Conservation (phyloP, 2,113 vertebrate genomes). For the Candoia aspera region DNA sequence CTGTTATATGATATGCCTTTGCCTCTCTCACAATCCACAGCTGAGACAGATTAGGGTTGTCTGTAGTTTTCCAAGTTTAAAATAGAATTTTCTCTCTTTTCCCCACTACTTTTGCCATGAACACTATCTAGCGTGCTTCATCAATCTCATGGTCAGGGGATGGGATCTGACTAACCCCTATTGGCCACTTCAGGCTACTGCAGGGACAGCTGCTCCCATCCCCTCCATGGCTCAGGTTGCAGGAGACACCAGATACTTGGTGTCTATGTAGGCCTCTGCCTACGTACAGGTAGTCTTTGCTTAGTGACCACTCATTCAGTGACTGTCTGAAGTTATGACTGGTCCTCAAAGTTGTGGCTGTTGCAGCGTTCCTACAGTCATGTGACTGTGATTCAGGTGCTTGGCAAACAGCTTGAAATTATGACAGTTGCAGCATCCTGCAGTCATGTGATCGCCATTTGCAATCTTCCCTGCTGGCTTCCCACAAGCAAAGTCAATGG, state of each 20-base stretch:
- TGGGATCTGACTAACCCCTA: background rate
- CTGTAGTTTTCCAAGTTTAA: background rate
- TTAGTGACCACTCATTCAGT: too few relatives aligned
- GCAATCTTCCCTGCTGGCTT: background rate
- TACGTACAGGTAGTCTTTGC: background rate
- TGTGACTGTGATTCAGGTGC: background rate
- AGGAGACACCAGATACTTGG: background rate
- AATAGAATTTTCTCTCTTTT: background rate
- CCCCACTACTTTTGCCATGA: background rate
- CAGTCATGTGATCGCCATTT: background rate
- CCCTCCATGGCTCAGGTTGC: background rate
- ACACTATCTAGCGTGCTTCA: background rate
- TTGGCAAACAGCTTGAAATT: background rate
- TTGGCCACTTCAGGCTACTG: background rate
- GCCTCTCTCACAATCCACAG: background rate
- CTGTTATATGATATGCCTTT: background rate
- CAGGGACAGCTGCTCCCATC: background rate
- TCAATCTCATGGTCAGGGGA: background rate
- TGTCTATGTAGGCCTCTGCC: background rate
- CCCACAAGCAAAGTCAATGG: background rate
- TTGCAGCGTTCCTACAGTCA: background rate
- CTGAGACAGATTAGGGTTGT: background rate
- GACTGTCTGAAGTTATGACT: background rate
- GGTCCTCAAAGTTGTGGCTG: background rate
- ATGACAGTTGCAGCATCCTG: background rate